Evolutionary conservation across 2,113 vertebrate species (phyloP).

Genomic region (Nyctibius bracteatus): DNA sequence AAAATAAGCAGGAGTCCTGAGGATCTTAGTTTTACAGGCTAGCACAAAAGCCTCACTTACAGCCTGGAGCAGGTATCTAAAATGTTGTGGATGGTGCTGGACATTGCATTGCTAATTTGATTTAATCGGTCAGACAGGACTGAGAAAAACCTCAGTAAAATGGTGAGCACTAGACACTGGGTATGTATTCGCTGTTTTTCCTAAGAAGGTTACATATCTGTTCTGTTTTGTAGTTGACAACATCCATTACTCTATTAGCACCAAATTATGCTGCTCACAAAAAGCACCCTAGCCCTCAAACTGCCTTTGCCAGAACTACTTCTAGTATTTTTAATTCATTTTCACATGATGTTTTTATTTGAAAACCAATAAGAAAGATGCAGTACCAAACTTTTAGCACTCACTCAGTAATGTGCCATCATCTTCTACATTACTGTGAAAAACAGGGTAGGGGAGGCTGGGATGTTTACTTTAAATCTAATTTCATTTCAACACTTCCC

Average conservation of each 20-base stretch:
- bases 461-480: neutral
- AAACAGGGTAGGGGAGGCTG: neutral
- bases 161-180: too few relatives aligned
- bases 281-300: neutral
- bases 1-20: neutral
- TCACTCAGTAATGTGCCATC: neutral
- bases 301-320: neutral
- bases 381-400: neutral
- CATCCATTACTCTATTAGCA: neutral
- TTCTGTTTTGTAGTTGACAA: neutral
- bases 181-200: neutral
- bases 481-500: neutral
- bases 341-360: neutral
- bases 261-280: neutral
- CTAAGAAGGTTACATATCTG: neutral
- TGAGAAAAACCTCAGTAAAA: neutral
- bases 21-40: neutral
- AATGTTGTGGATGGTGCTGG: neutral
- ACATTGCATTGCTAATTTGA: neutral
- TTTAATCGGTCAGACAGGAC: neutral
- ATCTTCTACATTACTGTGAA: neutral
- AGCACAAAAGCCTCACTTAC: neutral
- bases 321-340: neutral
- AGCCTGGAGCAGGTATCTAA: neutral
- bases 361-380: neutral